These are phyloP conservation scores for Poecilia wingei DNA, from an alignment of 2,797 vertebrate species.

Conservation along the genomic window DNA sequence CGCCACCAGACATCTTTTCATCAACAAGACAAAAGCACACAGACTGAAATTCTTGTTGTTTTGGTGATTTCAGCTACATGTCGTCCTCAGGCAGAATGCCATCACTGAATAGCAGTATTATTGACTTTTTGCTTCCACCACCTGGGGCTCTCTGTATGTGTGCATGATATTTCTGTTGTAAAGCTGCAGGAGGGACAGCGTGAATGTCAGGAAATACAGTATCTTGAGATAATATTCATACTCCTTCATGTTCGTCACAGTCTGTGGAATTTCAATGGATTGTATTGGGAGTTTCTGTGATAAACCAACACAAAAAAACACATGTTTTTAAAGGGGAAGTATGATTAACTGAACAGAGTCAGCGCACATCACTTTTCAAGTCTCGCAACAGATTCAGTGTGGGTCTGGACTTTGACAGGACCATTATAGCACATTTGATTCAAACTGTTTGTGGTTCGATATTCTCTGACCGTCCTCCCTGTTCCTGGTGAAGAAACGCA, in stretches of 20 bases:
- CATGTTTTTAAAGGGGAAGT: neutral
- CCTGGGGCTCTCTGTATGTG: neutral
- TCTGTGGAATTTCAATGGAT: neutral
- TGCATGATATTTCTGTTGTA: conserved; percentile 1
- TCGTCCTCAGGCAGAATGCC: conserved; percentile 9
- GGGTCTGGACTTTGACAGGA: neutral
- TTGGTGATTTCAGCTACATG: neutral
- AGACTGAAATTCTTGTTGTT: neutral
- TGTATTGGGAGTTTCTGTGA: neutral
- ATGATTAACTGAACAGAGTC: neutral
- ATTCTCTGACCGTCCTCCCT: neutral
- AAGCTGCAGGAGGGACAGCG: conserved; percentile 2
- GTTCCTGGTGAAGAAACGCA: neutral
- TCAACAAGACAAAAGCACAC: neutral
- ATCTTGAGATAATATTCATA: neutral
- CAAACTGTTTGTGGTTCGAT: neutral
- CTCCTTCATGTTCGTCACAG: neutral
- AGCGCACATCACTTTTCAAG: neutral
- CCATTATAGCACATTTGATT: neutral
- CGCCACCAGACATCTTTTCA: neutral
- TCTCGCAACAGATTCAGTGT: neutral
- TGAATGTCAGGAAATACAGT: conserved; percentile 11
- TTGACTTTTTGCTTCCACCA: conserved; percentile 10
- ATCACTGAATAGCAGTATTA: conserved; percentile 7
- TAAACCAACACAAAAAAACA: neutral